Evolutionary conservation across 92 coral and sea anemone species (phyloP).

Genomic region (Palythoa grandis): DNA sequence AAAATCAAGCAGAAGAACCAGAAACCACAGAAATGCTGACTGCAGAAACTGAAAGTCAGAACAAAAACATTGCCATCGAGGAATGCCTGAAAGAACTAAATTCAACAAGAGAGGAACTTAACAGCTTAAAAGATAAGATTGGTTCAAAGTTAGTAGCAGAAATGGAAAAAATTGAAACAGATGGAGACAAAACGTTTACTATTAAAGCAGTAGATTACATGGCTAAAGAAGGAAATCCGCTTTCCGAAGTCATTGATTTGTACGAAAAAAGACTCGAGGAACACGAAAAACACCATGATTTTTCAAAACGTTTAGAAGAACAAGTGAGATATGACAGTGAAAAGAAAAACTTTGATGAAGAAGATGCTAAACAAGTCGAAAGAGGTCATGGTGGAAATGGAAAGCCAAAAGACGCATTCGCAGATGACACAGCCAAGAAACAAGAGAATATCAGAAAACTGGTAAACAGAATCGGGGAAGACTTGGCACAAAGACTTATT

Average conservation of each 20-base stretch:
- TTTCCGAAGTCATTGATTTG: slow-evolving; percentile 4
- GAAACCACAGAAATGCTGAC: background rate
- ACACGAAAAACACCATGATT: background rate
- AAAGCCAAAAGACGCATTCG: background rate
- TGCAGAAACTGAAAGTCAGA: background rate
- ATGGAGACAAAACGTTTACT: background rate
- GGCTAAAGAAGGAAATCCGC: slow-evolving; percentile 27
- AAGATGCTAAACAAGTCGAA: background rate
- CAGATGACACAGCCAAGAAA: background rate
- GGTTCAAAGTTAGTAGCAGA: slow-evolving; percentile 53
- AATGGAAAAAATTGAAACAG: slow-evolving; percentile 40
- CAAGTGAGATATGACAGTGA: background rate
- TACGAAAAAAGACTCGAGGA: slow-evolving; percentile 7
- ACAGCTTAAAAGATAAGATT: slow-evolving; percentile 5
- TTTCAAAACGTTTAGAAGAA: background rate
- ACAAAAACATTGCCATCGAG: background rate
- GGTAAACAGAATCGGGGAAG: slow-evolving; percentile 17
- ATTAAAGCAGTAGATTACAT: slow-evolving; percentile 1
- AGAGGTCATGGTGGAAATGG: background rate
- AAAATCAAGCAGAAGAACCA: background rate
- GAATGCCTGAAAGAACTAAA: background rate
- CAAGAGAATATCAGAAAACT: slow-evolving; percentile 6
- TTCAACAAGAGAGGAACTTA: background rate
- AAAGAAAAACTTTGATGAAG: background rate
- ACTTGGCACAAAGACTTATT: slow-evolving; percentile 7